Evolutionary conservation across 2,888 invertebrate species (phyloP).

Genomic region (Dioctria linearis): DNA sequence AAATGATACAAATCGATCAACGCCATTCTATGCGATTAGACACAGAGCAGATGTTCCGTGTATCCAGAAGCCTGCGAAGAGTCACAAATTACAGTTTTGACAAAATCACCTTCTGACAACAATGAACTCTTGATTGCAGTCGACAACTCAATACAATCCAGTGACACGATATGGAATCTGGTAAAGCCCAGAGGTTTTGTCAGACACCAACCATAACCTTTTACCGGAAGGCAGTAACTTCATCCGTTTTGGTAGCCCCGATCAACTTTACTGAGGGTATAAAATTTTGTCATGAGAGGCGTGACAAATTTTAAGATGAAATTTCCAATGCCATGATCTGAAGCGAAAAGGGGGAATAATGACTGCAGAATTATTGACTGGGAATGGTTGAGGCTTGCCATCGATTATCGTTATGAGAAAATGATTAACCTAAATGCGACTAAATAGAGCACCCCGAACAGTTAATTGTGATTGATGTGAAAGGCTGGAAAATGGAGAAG

Average conservation of each 20-base stretch:
- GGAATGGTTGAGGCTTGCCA: slow-evolving; percentile 29
- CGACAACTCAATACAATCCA: slow-evolving; percentile 48
- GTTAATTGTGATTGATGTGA: slow-evolving; percentile 59
- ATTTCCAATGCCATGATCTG: not conserved
- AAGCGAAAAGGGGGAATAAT: slow-evolving; percentile 18
- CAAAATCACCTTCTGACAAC: slow-evolving; percentile 51
- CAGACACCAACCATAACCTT: slow-evolving; percentile 27
- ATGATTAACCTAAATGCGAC: slow-evolving; percentile 57
- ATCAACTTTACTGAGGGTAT: slow-evolving; percentile 29
- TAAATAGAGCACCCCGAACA: slow-evolving; percentile 45
- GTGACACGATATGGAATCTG: slow-evolving; percentile 26
- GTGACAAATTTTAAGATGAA: slow-evolving; percentile 51
- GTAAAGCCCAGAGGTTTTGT: not conserved
- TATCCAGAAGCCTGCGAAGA: not conserved
- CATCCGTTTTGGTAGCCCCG: slow-evolving; percentile 21
- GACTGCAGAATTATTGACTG: not conserved
- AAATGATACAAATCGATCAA: slow-evolving; percentile 56
- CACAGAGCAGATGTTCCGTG: slow-evolving; percentile 56
- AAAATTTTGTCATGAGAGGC: slow-evolving; percentile 47
- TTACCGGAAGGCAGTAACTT: slow-evolving; percentile 42
- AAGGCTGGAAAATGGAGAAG: slow-evolving; percentile 23
- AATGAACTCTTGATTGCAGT: slow-evolving; percentile 57
- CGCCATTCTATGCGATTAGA: slow-evolving; percentile 54
- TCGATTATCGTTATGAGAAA: slow-evolving; percentile 54
- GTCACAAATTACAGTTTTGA: slow-evolving; percentile 48